phyloP scores from a whole-genome alignment of 2,113 vertebrate genomes.

The Chroicocephalus ridibundus region DNA sequence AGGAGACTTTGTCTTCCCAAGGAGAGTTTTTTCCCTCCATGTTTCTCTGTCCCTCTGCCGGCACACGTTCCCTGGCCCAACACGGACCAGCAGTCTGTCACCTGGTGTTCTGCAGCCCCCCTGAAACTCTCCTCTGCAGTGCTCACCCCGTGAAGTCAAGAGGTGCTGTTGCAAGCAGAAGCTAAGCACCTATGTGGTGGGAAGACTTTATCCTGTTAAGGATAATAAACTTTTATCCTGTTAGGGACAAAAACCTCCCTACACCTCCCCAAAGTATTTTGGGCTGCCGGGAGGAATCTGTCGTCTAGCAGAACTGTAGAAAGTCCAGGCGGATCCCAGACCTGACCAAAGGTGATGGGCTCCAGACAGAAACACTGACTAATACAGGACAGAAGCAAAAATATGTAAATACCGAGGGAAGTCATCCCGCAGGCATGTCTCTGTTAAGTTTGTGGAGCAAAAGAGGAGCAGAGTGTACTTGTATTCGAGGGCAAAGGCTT shows the following conservation, averaged over 20 bases:
- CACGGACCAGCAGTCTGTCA: not conserved
- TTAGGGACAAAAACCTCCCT: not conserved
- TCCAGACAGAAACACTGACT: constrained; percentile 50
- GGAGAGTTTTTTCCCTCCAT: not conserved
- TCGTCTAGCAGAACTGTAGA: not conserved
- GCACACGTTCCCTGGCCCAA: not conserved
- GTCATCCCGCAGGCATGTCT: not conserved
- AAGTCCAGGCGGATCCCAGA: not conserved
- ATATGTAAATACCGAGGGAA: constrained; percentile 43
- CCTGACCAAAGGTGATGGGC: constrained; percentile 32
- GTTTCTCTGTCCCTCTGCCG: not conserved
- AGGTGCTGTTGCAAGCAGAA: not conserved
- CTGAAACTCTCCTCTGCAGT: not conserved
- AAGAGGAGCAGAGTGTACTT: not conserved
- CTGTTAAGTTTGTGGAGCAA: not conserved
- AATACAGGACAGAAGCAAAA: not conserved
- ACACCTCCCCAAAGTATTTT: not conserved
- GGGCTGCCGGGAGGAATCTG: not conserved
- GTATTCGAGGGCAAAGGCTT: constrained; percentile 13
- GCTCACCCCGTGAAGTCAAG: not conserved
- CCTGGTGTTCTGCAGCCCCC: not conserved
- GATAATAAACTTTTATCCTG: not conserved
- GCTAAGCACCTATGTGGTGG: not conserved
- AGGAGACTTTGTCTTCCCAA: not conserved
- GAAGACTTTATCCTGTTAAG: not conserved